Evolutionary conservation across 2,888 invertebrate genomes (phyloP).

Genomic region (Pyrrhia umbra): DNA sequence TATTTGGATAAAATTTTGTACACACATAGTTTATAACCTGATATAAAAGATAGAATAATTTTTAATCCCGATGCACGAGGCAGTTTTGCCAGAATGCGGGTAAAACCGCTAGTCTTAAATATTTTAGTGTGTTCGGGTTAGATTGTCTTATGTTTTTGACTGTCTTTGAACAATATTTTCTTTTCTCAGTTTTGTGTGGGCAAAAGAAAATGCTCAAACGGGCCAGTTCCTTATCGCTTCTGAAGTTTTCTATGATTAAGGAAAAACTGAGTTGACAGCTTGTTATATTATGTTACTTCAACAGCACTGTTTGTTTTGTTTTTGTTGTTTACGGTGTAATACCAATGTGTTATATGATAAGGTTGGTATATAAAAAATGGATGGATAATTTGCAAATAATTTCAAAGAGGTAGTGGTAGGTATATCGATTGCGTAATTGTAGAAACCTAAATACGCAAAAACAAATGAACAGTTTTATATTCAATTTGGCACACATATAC

Average conservation of each 20-base stretch:
- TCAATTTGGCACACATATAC: too few species aligned
- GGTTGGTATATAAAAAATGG: background rate
- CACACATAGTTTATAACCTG: too few species aligned
- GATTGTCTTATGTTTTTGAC: slow-evolving; percentile 7
- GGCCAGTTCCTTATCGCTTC: background rate
- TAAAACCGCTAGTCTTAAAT: too few species aligned
- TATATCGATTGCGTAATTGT: too few species aligned
- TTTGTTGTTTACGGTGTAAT: background rate
- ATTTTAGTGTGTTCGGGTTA: background rate
- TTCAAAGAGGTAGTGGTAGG: too few species aligned
- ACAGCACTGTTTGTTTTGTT: background rate
- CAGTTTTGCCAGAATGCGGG: too few species aligned
- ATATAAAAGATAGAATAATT: too few species aligned
- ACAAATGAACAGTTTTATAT: too few species aligned
- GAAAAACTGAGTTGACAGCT: background rate
- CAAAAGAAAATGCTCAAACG: background rate
- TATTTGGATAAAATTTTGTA: too few species aligned
- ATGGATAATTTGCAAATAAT: slow-evolving; percentile 1
- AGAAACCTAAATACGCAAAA: too few species aligned
- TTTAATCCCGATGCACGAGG: too few species aligned
- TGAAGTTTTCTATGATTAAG: background rate
- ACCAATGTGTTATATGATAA: background rate
- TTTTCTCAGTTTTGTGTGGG: background rate
- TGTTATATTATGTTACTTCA: background rate
- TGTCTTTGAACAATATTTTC: slow-evolving; percentile 8